Evolutionary conservation across 2,797 vertebrate genomes (phyloP).

Genomic region (Acrossocheilus fasciatus): DNA sequence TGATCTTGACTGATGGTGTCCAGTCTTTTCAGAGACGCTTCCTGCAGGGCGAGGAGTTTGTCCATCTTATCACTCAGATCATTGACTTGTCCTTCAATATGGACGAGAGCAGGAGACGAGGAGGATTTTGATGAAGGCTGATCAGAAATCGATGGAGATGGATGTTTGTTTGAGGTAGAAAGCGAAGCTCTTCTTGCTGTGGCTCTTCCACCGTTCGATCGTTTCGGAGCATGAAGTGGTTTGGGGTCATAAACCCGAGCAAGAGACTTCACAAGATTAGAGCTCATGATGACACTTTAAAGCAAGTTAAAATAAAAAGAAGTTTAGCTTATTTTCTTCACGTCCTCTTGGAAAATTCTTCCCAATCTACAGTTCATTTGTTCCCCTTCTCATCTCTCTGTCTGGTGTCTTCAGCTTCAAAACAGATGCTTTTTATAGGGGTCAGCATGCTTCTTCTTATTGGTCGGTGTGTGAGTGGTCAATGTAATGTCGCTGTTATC

Average conservation of each 20-base stretch:
- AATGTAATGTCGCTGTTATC: conserved; percentile 67
- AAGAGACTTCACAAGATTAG: conserved; percentile 83
- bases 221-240: conserved; percentile 78
- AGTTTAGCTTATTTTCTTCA: conserved; percentile 2
- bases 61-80: conserved; percentile 84
- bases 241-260: conserved; percentile 86
- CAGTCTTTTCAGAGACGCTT: conserved; percentile 80
- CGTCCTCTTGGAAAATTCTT: not conserved
- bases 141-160: conserved; percentile 52
- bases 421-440: conserved; percentile 42
- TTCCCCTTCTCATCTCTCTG: not conserved
- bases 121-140: conserved; percentile 15
- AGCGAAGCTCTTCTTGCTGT: conserved; percentile 68
- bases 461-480: conserved; percentile 67
- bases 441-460: conserved; percentile 16
- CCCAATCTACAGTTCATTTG: not conserved
- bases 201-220: conserved; percentile 35
- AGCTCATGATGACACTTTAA: conserved; percentile 68
- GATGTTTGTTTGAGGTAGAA: conserved; percentile 66
- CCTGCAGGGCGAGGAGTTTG: conserved; percentile 79
- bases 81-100: conserved; percentile 80
- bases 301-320: not conserved
- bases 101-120: conserved; percentile 43
- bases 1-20: conserved; percentile 81
- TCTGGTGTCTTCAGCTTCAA: conserved; percentile 10